Evolutionary conservation across 2,888 invertebrate genomes (phyloP).

Genomic region (Melinaea menophilus): DNA sequence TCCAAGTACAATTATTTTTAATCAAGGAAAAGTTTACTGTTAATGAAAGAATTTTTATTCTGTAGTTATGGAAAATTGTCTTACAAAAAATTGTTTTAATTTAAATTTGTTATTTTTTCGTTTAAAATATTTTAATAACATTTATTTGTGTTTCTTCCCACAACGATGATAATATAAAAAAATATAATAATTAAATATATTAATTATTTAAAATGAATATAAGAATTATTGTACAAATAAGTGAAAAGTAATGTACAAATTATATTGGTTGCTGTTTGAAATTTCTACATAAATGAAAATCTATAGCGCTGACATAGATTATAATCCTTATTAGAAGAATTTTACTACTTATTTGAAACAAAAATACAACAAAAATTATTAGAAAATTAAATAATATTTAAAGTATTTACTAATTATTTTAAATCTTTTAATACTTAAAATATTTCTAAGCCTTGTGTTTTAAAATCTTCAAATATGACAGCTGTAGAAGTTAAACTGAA

Average conservation of each 20-base stretch:
- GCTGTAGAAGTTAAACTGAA: not conserved
- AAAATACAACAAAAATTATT: too few species aligned
- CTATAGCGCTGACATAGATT: too few species aligned
- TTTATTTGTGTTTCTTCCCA: not conserved
- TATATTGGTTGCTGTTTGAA: too few species aligned
- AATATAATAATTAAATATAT: not conserved
- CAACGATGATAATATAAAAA: not conserved
- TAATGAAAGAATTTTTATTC: constrained; percentile 8
- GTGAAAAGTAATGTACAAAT: too few species aligned
- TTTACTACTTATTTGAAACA: too few species aligned
- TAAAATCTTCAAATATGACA: not conserved
- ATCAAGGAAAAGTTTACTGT: constrained; percentile 7
- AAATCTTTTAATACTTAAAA: too few species aligned
- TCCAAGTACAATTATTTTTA: constrained; percentile 7
- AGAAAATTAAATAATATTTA: too few species aligned
- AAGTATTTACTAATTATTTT: too few species aligned
- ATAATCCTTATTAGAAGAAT: too few species aligned
- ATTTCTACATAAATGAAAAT: too few species aligned
- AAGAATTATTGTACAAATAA: too few species aligned
- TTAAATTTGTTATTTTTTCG: not conserved
- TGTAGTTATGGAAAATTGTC: not conserved
- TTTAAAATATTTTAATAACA: not conserved
- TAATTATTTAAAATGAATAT: too few species aligned
- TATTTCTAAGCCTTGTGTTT: not conserved
- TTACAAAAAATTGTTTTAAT: not conserved